Evolutionary conservation across 2,888 invertebrate species (phyloP).

Genomic region (Trachelus tabidus): DNA sequence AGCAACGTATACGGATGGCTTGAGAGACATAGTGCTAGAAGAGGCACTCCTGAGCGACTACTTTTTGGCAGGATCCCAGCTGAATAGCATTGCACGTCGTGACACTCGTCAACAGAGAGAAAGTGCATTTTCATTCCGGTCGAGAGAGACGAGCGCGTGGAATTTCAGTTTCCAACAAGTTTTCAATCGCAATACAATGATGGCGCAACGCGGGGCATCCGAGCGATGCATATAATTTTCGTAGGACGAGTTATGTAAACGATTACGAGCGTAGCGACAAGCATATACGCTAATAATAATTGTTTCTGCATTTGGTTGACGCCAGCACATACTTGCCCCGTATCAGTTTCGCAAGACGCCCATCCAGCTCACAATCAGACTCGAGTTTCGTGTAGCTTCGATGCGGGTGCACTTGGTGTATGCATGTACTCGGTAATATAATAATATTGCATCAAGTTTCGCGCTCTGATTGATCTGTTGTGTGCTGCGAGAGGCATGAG

Average conservation of each 20-base stretch:
- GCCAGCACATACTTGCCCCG: constrained; percentile 34
- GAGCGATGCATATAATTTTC: neutral
- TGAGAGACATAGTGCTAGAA: neutral
- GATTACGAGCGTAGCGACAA: neutral
- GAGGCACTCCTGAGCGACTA: constrained; percentile 15
- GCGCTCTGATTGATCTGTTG: neutral
- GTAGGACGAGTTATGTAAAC: neutral
- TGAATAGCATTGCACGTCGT: constrained; percentile 15
- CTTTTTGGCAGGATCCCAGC: constrained; percentile 36
- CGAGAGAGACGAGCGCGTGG: neutral
- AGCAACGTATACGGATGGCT: neutral
- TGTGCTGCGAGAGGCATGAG: neutral
- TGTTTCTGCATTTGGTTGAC: constrained; percentile 27
- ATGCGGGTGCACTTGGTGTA: neutral
- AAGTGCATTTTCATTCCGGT: constrained; percentile 30
- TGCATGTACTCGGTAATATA: neutral
- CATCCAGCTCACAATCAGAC: constrained; percentile 5
- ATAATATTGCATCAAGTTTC: neutral
- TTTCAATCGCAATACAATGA: neutral
- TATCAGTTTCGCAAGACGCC: constrained; percentile 29
- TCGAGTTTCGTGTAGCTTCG: constrained; percentile 8
- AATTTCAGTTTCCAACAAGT: neutral
- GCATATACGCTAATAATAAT: constrained; percentile 17
- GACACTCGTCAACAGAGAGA: constrained; percentile 31
- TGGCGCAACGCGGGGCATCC: neutral